Evolutionary conservation across 2,797 vertebrate species (phyloP).

Genomic region (Pempheris klunzingeri): DNA sequence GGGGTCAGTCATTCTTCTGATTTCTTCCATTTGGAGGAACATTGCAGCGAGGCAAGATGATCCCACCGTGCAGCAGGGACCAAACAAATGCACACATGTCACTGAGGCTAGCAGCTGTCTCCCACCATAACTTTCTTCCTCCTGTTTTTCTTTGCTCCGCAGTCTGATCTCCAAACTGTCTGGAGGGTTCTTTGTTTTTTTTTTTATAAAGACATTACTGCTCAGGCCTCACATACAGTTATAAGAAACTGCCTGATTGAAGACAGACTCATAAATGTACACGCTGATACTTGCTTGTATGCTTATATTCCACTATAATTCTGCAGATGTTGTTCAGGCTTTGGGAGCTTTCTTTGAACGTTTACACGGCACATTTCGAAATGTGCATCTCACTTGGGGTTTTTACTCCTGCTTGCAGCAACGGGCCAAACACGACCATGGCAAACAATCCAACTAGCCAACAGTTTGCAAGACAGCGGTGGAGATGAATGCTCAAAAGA

Average conservation of each 20-base stretch:
- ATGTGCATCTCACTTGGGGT: too few species aligned
- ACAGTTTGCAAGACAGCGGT: too few species aligned
- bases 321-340: too few species aligned
- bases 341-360: too few species aligned
- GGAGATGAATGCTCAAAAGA: too few species aligned
- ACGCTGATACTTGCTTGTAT: too few species aligned
- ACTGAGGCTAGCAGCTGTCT: conserved; percentile 18
- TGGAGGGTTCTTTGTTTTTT: not conserved
- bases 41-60: conserved; percentile 16
- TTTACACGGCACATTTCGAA: too few species aligned
- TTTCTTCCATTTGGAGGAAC: conserved; percentile 41
- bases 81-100: conserved; percentile 45
- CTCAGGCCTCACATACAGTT: not conserved
- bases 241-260: not conserved
- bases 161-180: not conserved
- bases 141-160: conserved; percentile 7
- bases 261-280: not conserved
- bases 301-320: too few species aligned
- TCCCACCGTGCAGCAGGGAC: conserved; percentile 27
- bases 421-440: too few species aligned
- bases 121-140: not conserved
- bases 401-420: too few species aligned
- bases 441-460: too few species aligned
- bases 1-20: conserved; percentile 31
- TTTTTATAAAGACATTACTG: not conserved